A percentile compares a stretch with the other conserved stretches of the same genome.
Evolutionary conservation across 2,888 invertebrate species (phyloP).

Genomic region (Erpobdella octoculata): DNA sequence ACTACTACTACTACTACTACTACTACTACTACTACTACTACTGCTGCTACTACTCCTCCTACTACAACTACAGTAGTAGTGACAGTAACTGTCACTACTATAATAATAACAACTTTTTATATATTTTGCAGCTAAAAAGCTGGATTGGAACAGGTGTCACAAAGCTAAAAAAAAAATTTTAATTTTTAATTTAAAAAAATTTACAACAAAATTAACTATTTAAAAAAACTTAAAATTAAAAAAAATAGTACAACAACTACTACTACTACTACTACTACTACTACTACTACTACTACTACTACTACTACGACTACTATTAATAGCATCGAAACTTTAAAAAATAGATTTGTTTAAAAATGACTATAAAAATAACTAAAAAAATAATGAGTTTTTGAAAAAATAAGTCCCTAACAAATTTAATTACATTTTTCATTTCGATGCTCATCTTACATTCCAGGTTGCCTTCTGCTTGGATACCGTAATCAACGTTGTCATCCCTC

Average conservation of each 20-base stretch:
- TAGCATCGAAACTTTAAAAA: too few species aligned
- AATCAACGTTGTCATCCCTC: conserved; percentile 34
- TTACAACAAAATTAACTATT: too few species aligned
- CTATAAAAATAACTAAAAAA: background rate
- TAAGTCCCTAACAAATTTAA: background rate
- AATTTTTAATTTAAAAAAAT: too few species aligned
- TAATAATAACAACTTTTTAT: conserved; percentile 3
- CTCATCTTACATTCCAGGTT: conserved; percentile 25
- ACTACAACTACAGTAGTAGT: background rate
- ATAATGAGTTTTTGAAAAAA: background rate
- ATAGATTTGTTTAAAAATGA: background rate
- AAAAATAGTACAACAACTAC: too few species aligned
- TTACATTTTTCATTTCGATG: background rate
- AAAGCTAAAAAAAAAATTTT: too few species aligned
- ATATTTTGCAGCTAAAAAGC: too few species aligned
- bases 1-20: conserved; percentile 2
- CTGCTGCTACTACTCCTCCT: too few species aligned
- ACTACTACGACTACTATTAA: too few species aligned
- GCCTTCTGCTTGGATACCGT: conserved; percentile 34
- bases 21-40: conserved; percentile 5
- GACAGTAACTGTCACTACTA: background rate
- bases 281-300: too few species aligned
- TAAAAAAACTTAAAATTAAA: too few species aligned
- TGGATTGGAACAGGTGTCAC: too few species aligned
- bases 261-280: too few species aligned